These are phyloP conservation scores for Leuciscus idus DNA, from an alignment of 2,113 vertebrate species.

Conservation along the genomic window DNA sequence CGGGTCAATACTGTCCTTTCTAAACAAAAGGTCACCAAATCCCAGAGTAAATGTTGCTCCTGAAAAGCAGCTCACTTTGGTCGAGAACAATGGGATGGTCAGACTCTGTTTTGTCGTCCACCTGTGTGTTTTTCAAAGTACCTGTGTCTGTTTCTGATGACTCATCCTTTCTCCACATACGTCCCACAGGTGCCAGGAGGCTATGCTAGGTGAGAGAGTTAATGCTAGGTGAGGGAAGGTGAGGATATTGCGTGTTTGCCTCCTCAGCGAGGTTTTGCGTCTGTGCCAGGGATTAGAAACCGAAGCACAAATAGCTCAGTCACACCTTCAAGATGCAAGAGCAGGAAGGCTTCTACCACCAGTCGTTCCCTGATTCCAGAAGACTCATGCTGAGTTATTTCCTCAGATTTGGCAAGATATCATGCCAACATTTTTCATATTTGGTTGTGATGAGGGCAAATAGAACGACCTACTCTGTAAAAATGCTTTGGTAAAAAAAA, in stretches of 20 bases:
- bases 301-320: constrained; percentile 10
- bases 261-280: constrained; percentile 23
- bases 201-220: constrained; percentile 31
- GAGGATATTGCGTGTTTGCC: constrained; percentile 2
- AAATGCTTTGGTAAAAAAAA: too few species aligned
- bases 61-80: not conserved
- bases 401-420: constrained; percentile 17
- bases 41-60: constrained; percentile 27
- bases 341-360: not conserved
- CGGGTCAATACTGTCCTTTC: constrained; percentile 23
- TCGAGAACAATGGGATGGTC: not conserved
- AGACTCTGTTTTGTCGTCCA: constrained; percentile 22
- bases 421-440: too few species aligned
- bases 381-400: constrained; percentile 18
- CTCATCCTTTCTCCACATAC: constrained; percentile 12
- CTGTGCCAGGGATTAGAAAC: constrained; percentile 42
- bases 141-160: constrained; percentile 40
- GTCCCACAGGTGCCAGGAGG: constrained; percentile 33
- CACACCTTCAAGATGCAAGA: constrained; percentile 43
- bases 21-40: constrained; percentile 37
- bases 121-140: constrained; percentile 30
- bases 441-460: too few species aligned
- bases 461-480: too few species aligned
- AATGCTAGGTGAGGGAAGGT: constrained; percentile 42
- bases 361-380: not conserved